Evolutionary conservation across 2,113 vertebrate species (phyloP).

Genomic region (Trichomycterus rosablanca): DNA sequence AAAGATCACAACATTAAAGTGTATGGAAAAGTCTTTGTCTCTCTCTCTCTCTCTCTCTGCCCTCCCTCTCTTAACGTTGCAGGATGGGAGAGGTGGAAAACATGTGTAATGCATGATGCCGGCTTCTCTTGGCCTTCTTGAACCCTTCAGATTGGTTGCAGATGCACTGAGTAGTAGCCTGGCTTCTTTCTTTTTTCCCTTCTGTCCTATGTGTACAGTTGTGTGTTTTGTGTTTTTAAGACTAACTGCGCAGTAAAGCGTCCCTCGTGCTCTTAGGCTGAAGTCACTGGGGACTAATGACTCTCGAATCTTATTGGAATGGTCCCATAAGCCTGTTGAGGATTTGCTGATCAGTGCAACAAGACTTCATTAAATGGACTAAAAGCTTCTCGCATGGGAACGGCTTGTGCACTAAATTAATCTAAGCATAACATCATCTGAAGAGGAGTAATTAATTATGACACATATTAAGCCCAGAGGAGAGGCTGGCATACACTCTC

Average conservation of each 20-base stretch:
- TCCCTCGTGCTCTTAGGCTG: not conserved
- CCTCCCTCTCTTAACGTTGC: constrained; percentile 40
- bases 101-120: constrained; percentile 67
- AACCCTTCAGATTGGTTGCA: constrained; percentile 65
- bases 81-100: constrained; percentile 68
- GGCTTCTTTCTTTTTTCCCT: constrained; percentile 30
- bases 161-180: constrained; percentile 55
- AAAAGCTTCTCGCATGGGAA: constrained; percentile 4
- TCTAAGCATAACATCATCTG: constrained; percentile 2
- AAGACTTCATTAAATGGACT: constrained; percentile 7
- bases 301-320: constrained; percentile 1
- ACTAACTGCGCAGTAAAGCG: not conserved
- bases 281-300: constrained; percentile 3
- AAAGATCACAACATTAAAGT: constrained; percentile 51
- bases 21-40: constrained; percentile 35
- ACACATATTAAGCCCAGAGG: constrained; percentile 4
- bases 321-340: not conserved
- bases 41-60: constrained; percentile 42
- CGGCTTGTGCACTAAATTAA: constrained; percentile 7
- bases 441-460: constrained; percentile 14
- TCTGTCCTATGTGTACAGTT: not conserved
- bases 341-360: constrained; percentile 8
- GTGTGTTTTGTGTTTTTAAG: not conserved
- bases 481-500: not conserved
- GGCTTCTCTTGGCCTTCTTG: constrained; percentile 55